Base-by-base conservation (phyloP, 92 coral and sea anemone genomes). In the Porites divaricata region DNA sequence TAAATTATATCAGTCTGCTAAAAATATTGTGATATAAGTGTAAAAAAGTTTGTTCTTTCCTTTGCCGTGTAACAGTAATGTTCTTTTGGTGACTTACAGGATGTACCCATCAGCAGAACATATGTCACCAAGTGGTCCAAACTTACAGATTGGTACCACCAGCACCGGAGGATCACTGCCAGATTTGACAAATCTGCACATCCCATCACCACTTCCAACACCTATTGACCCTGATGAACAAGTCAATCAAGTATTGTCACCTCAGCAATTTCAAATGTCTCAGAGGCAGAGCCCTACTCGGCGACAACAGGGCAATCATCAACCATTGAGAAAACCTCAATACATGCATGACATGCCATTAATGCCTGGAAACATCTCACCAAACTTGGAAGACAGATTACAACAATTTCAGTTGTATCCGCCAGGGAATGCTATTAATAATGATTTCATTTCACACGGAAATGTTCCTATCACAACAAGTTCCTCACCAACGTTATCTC, bases 121-220 rank as follows among this genome's bases (percentile, higher is more conserved):
- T 52, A 76, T 80, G 61, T 75, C 92, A 81, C 87, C 87, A 25
- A 61, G 89, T n/a, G 81, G 90, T 68, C 80, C 90, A 53, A 83
- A 83, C 74, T 81, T 93, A n/a, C 95, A 88, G 77, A 76, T 86
- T 56, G 84, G 63, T 23, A 71, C 84, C 23, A 91, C 87, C 14
- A 94, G 81, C 81, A 94, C 98, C 24, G 88, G 99, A 52, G 88
- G 99, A 63, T 96, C 99, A 1, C 86, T 96, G 50, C 99, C 99
- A 66, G 99, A 96, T 72, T 85, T 96, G 74, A 93, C 98, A 65
- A 96, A 89, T 84, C 96, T 96, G 50, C 98, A 96, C 80, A 92
- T 96, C 73, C 99, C 96, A 16, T 96, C 99, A 17, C 99, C 99
- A 12, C 88, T 97, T 52, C 92, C 89, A 86, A 95, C 96, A 22